Evolutionary conservation across 2,113 vertebrate genomes (phyloP), one percentile per base, ranked within the genome.

Genomic region (Xenopus tropicalis): DNA sequence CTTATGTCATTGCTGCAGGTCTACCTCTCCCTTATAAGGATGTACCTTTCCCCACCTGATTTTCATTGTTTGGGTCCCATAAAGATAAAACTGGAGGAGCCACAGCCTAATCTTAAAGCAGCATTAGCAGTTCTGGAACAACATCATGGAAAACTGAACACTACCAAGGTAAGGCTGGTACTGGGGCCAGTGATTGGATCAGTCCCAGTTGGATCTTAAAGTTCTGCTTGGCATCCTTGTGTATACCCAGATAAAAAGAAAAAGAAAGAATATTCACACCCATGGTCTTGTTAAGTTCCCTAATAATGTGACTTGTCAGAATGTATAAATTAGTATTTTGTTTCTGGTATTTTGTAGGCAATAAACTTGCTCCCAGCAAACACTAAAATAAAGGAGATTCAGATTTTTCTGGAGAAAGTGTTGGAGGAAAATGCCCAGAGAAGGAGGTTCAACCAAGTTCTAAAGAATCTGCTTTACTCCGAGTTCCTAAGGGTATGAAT

Each of bases 311-410:
- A 1, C 46, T 37, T 37, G 29, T 37, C 29, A 2, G 29, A 10
- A 3, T 48, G 11, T 48, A 48, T 4, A 5, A 11, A 14, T 46
- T 14, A 14, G 44, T 48, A 48, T 48, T 44, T 14, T 48, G 13
- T 62, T 22, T 61, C 22, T 61, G 54, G n/a, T 44, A 24, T 14
- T 80, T 48, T 64, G 6, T 71, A 99, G 97, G 96, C 96, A 1
- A 94, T 99, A 88, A 93, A 98, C 78, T 88, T 99, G 56, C 93
- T 99, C 14, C 97, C 97, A 48, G 97, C 95, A n/a, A 98, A 99
- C 85, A 98, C 96, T 14, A 94, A 95, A 84, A 97, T 99, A 76
- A 88, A 86, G 22, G 95, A 99, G 80, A 98, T 99, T 80, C 88
- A 93, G 42, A 95, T 98, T 54, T 99, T 99, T 82, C 88, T 99